Evolutionary conservation across 2,113 vertebrate genomes (phyloP), one percentile per base, ranked within the genome.

Genomic region (Heterochromis multidens): DNA sequence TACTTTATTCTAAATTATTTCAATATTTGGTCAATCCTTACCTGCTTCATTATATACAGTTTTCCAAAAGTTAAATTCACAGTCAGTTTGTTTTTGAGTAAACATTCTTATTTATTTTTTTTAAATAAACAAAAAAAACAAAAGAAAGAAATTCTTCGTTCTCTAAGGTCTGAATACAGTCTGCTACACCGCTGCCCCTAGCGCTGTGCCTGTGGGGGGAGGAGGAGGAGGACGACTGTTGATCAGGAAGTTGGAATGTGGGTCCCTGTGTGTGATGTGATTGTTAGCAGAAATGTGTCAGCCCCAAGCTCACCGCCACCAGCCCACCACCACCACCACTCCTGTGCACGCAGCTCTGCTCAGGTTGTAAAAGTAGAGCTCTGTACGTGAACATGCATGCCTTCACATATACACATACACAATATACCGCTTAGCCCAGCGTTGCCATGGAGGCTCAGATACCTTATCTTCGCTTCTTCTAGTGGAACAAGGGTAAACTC

Each of bases 251-350:
- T 91, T 94, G 97, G 98, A 98, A 98, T 98, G 97, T 95, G 93
- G 96, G 96, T 95, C 83, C 88, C 91, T 90, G 95, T 96, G 98
- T 98, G 98, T 98, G 97, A 99, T 96, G 97, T 98, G 98, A 99
- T 99, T 97, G 96, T 98, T 98, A 96, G 97, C 98, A 99, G 97
- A 97, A 97, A 96, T 95, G 96, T 97, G 97, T 97, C 96, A 97
- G 97, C 96, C 94, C 96, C 94, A 95, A 95, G 95, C 95, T 84
- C 95, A 95, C 80, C 94, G 92, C 94, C 95, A 72, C 46, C 92
- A 90, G 87, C 94, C 62, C 61, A 84, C 85, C 88, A 57, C 81
- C 94, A 95, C 70, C 93, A 86, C 77, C 91, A 81, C 82, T 88
- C 92, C 91, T 85, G 89, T 90, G 91, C 89, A 91, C 86, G 74